Conservation (phyloP, 2,113 vertebrate species). For the Leptocoma aspasia region DNA sequence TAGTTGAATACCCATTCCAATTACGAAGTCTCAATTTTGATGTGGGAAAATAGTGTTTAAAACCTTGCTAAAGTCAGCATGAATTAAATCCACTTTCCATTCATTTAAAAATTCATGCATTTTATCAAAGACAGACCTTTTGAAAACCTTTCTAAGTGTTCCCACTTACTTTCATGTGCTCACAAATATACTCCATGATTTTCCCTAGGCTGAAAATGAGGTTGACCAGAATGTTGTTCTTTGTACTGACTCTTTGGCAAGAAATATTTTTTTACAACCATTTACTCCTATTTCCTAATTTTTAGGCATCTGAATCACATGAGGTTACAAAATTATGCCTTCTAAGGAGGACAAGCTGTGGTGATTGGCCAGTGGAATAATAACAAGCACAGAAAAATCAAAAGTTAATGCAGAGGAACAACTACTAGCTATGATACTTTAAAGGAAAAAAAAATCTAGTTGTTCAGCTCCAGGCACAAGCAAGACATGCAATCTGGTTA, state of each 20-base stretch:
- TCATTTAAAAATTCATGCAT: not conserved
- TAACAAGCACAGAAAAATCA: not conserved
- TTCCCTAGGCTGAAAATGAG: not conserved
- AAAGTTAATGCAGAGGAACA: not conserved
- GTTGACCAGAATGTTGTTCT: not conserved
- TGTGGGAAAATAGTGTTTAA: not conserved
- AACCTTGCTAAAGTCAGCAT: not conserved
- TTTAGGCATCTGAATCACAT: not conserved
- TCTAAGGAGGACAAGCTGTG: not conserved
- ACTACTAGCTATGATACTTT: not conserved
- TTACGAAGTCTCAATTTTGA: not conserved
- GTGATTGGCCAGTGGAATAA: not conserved
- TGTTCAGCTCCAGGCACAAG: not conserved
- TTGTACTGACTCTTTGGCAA: not conserved
- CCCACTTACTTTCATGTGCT: not conserved
- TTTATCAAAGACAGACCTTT: not conserved
- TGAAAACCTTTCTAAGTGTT: not conserved
- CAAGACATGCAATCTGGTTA: not conserved
- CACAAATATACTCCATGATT: not conserved
- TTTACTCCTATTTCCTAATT: not conserved
- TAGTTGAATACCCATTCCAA: not conserved
- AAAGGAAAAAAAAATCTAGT: not conserved
- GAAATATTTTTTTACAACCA: not conserved
- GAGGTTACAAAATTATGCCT: not conserved
- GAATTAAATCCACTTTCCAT: not conserved